Percentiles rank a stretch among this genome's conserved stretches.
Conservation (phyloP, 2,797 vertebrate genomes). For the Buphagus erythrorhynchus region DNA sequence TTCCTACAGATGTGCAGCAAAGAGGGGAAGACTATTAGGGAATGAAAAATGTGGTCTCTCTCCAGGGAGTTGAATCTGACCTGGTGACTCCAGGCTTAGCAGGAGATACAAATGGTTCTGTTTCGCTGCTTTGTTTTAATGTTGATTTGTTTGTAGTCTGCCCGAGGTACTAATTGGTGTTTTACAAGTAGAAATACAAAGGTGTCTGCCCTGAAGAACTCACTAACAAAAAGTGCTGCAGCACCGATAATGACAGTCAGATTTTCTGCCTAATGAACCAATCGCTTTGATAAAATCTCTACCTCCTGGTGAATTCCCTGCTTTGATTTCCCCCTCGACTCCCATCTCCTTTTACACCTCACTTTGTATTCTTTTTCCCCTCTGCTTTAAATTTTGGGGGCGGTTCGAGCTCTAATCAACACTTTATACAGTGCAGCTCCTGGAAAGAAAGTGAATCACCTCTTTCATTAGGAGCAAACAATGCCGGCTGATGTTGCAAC, state of each 20-base stretch:
- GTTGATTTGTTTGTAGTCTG: conserved; percentile 51
- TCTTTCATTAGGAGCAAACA: neutral
- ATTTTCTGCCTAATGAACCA: conserved; percentile 56
- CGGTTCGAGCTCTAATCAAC: neutral
- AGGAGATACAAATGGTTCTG: conserved; percentile 22
- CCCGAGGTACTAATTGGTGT: conserved; percentile 40
- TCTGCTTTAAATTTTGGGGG: neutral
- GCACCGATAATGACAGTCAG: neutral
- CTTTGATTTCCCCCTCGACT: conserved; percentile 39
- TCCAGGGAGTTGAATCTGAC: neutral
- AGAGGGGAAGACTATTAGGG: neutral
- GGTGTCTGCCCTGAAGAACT: conserved; percentile 45
- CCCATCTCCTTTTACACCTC: conserved; percentile 11
- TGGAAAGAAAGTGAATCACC: conserved; percentile 30
- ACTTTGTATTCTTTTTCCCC: neutral
- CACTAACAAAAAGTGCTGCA: neutral
- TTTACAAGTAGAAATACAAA: conserved; percentile 41
- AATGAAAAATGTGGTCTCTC: neutral
- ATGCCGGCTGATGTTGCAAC: neutral
- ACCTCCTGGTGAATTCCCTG: conserved; percentile 29
- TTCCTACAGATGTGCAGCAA: neutral
- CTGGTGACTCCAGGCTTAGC: neutral
- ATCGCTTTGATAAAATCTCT: conserved; percentile 49
- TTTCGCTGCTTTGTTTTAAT: conserved; percentile 2
- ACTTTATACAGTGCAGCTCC: neutral